Evolutionary conservation across 2,113 vertebrate species (phyloP), one percentile per base, ranked within the genome.

Genomic region (Percopsis transmontana): DNA sequence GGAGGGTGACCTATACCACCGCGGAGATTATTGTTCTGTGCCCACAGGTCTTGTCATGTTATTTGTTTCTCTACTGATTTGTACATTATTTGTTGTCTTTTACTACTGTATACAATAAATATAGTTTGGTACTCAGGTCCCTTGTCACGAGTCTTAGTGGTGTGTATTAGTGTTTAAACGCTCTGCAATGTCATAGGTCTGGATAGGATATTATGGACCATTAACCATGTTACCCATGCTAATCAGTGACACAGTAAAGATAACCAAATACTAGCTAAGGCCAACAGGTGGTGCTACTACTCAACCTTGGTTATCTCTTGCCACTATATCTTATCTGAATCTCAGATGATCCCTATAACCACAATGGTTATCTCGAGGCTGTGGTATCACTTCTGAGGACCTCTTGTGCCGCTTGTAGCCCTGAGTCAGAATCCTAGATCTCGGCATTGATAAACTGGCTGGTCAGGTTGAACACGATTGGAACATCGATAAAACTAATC

Each of bases 51-150:
- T 87, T 78, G 78, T 90, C 86, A 89, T 85, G 87, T 86, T 92
- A 83, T 91, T 84, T 86, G 89, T 87, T 91, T 87, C 83, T 89
- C 89, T 92, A 90, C 91, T 83, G 73, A 86, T 94, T 94, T 94
- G 92, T 95, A 93, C 89, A 83, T 92, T 91, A 91, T 90, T 86
- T 91, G 92, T 94, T 85, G 92, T 92, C 91, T 93, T 93, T 94
- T 91, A 92, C 92, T 94, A 91, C 84, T 92, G 92, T 93, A 93
- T 82, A 91, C 94, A 94, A 94, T 93, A 94, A 94, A 94, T 92
- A 91, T 93, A 93, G 93, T 93, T 91, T 91, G 93, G 85, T 94
- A 92, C 91, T 90, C 90, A 86, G 92, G 87, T 79, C 77, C 65
- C 14, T 12, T 68, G 65, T 73, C 38, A 7, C 2, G 2, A 39